Conservation (phyloP, 1,140 invertebrate genomes). For the Zaprionus gabonicus region DNA sequence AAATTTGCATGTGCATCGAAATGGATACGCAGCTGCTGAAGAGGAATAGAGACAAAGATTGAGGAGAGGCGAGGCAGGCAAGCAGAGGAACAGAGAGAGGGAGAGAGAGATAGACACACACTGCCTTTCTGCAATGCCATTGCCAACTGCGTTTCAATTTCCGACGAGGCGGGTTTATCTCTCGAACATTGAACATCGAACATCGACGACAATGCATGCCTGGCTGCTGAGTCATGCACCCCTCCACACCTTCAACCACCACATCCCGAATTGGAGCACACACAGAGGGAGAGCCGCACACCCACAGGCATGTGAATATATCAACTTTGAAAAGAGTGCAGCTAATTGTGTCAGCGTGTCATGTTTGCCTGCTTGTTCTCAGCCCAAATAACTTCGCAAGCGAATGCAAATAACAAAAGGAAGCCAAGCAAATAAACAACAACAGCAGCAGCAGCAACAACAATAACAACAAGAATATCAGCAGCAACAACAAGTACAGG, state of each 20-base stretch:
- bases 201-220: slow-evolving; percentile 24
- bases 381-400: slow-evolving; percentile 18
- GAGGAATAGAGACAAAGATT: slow-evolving; percentile 3
- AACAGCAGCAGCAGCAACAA: slow-evolving; percentile 6
- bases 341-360: slow-evolving; percentile 60
- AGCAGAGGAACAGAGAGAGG: slow-evolving; percentile 8
- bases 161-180: slow-evolving; percentile 29
- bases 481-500: not conserved
- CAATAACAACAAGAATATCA: not conserved
- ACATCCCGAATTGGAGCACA: slow-evolving; percentile 28
- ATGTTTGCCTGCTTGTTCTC: slow-evolving; percentile 49
- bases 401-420: slow-evolving; percentile 40
- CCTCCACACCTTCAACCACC: not conserved
- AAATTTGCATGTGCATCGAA: slow-evolving; percentile 41
- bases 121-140: slow-evolving; percentile 38
- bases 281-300: not conserved
- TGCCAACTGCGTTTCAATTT: slow-evolving; percentile 54
- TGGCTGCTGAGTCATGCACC: slow-evolving; percentile 24
- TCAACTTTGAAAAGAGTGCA: slow-evolving; percentile 15
- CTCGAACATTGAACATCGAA: not conserved
- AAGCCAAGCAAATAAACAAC: slow-evolving; percentile 38
- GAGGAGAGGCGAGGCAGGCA: not conserved
- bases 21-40: slow-evolving; percentile 9
- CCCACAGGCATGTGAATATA: not conserved
- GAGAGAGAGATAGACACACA: not conserved